Percentiles rank a stretch among this genome's conserved stretches.
These are phyloP conservation scores for Ostrea edulis DNA, from an alignment of 1,140 invertebrate genomes.

Conservation along the genomic window DNA sequence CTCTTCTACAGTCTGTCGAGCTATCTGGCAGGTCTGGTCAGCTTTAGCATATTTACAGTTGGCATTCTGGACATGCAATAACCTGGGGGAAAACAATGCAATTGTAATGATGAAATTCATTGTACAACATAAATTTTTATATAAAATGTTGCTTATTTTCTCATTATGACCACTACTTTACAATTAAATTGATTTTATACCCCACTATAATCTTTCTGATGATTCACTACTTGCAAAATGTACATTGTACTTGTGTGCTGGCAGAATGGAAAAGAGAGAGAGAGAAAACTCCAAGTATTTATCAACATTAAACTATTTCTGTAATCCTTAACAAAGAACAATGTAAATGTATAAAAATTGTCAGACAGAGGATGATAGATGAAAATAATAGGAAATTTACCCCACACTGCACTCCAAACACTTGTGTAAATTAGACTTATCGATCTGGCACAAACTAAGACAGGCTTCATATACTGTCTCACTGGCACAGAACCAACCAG, in stretches of 20 bases:
- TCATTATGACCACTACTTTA: too few relatives aligned
- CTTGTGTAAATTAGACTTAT: conserved; percentile 65
- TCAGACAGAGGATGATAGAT: too few relatives aligned
- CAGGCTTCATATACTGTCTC: conserved; percentile 85
- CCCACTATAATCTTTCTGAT: too few relatives aligned
- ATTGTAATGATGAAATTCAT: background rate
- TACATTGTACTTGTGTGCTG: too few relatives aligned
- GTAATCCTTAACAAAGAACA: too few relatives aligned
- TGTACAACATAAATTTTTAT: background rate
- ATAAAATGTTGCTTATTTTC: too few relatives aligned
- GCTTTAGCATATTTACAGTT: conserved; percentile 89
- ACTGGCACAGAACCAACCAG: conserved; percentile 90
- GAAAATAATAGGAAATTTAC: conserved; percentile 59
- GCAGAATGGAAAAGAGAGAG: too few relatives aligned
- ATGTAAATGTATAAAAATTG: too few relatives aligned
- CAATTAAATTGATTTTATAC: too few relatives aligned
- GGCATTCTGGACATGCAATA: conserved; percentile 89
- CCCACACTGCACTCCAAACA: conserved; percentile 76
- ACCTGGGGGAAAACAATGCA: conserved; percentile 81
- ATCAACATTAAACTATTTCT: too few relatives aligned
- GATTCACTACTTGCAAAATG: too few relatives aligned
- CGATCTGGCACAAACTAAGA: conserved; percentile 74
- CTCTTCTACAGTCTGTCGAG: conserved; percentile 82
- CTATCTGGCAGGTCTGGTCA: conserved; percentile 83
- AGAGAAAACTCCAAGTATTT: too few relatives aligned